Evolutionary conservation across 2,888 invertebrate genomes (phyloP), one percentile per base, ranked within the genome.

Genomic region (Cryptocheilus praepositus): DNA sequence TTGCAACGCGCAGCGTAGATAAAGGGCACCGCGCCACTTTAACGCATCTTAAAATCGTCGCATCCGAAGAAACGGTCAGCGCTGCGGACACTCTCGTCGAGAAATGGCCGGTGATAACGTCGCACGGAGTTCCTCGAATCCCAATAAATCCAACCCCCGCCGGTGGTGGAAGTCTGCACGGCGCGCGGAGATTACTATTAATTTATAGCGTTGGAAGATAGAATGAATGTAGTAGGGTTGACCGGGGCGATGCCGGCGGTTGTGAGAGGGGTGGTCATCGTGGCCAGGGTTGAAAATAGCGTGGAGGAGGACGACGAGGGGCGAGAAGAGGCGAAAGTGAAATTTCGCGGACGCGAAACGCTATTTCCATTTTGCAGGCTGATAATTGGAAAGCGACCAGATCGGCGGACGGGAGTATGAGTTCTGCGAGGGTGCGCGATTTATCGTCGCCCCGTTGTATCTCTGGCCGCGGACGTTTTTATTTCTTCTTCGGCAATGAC

Each of bases 121-220:
- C 79, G 70, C 59, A 72, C 51, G 62, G 70, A 81, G 77, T 81
- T 79, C 77, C 77, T 81, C 79, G 82, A 82, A 80, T 80, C 73
- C 77, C 82, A 75, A 81, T 81, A 81, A 81, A 81, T 81, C 79
- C 80, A 77, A 67, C 65, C 64, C 13, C 46, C 13, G 7, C 21
- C 22, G 49, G 52, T 62, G 59, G 60, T 49, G 77, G 58, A 71
- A 70, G 77, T 72, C 73, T 76, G 77, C 80, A 73, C 74, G 72
- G 70, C 70, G 59, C 67, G 59, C 64, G 75, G 74, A 80, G 81
- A 81, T 81, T 81, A 81, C 76, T 81, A 82, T 81, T 82, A 82
- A 81, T 81, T 81, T 82, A 81, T 80, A 81, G 81, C 76, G 69
- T 57, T 69, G 70, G 78, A 64, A 79, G 80, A 79, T 79, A 76